These are phyloP conservation scores for Euwallacea similis DNA, from an alignment of 1,140 invertebrate species.

Conservation along the genomic window DNA sequence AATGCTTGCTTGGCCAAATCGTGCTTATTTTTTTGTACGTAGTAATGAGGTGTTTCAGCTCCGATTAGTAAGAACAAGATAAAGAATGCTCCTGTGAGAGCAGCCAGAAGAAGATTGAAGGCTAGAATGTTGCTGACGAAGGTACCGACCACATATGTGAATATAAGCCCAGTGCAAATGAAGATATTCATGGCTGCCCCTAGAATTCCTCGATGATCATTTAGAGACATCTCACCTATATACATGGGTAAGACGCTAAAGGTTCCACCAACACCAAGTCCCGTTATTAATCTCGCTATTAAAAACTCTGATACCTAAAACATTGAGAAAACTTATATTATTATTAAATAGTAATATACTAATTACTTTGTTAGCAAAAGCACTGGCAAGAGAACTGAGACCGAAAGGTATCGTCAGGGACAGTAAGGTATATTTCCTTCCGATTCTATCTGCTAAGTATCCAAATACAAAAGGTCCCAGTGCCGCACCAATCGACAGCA, in stretches of 20 bases:
- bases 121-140: conserved; percentile 58
- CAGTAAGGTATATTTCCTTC: conserved; percentile 55
- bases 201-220: conserved; percentile 42
- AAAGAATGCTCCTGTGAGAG: conserved; percentile 58
- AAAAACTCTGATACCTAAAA: conserved; percentile 68
- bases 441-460: conserved; percentile 52
- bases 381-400: conserved; percentile 35
- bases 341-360: neutral
- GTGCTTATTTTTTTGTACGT: conserved; percentile 61
- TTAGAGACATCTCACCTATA: conserved; percentile 57
- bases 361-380: conserved; percentile 64
- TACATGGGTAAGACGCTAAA: conserved; percentile 59
- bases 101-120: conserved; percentile 57
- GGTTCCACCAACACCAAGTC: conserved; percentile 54
- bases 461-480: conserved; percentile 50
- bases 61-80: conserved; percentile 54
- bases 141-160: conserved; percentile 62
- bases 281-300: conserved; percentile 56
- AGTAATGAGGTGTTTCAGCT: conserved; percentile 78
- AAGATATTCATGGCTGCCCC: conserved; percentile 44
- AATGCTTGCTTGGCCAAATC: conserved; percentile 65
- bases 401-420: conserved; percentile 50
- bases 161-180: conserved; percentile 42
- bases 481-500: conserved; percentile 79
- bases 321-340: neutral